A percentile compares a stretch with the other conserved stretches of the same genome.
These are phyloP conservation scores for Vicugna pacos DNA, from an alignment of 2,113 vertebrate genomes.

Conservation along the genomic window DNA sequence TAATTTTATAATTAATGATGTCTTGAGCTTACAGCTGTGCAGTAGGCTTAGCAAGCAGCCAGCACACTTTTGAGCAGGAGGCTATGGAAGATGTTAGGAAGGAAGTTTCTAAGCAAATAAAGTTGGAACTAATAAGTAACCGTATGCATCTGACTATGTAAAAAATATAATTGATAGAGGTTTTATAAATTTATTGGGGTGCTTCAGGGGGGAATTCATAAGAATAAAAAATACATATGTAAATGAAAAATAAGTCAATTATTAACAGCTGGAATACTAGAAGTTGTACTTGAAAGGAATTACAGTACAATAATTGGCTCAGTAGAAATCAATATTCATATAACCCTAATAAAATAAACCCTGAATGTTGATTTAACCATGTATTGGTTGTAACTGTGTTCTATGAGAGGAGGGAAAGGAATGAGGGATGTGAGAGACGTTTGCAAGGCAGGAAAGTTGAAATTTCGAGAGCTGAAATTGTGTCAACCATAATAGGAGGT, in stretches of 20 bases:
- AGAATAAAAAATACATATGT: neutral
- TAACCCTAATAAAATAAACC: neutral
- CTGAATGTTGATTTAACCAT: neutral
- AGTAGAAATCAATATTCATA: neutral
- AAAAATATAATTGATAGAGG: neutral
- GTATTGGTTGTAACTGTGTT: neutral
- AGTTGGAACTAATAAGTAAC: neutral
- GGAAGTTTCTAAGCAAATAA: conserved; percentile 2
- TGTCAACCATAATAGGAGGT: neutral
- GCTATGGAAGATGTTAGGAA: neutral
- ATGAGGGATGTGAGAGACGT: neutral
- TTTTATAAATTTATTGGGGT: neutral
- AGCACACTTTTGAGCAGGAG: neutral
- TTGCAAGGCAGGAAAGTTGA: neutral
- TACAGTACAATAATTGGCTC: neutral
- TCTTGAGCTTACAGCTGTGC: neutral
- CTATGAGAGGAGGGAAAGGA: neutral
- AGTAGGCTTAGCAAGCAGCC: neutral
- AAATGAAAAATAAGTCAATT: neutral
- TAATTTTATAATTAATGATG: neutral
- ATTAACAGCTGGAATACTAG: neutral
- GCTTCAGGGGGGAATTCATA: neutral
- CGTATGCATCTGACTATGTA: neutral
- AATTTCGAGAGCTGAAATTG: neutral
- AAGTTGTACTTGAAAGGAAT: neutral